Evolutionary conservation across 64 coral and sea anemone species (phyloP).

Genomic region (Trachythela sp.): DNA sequence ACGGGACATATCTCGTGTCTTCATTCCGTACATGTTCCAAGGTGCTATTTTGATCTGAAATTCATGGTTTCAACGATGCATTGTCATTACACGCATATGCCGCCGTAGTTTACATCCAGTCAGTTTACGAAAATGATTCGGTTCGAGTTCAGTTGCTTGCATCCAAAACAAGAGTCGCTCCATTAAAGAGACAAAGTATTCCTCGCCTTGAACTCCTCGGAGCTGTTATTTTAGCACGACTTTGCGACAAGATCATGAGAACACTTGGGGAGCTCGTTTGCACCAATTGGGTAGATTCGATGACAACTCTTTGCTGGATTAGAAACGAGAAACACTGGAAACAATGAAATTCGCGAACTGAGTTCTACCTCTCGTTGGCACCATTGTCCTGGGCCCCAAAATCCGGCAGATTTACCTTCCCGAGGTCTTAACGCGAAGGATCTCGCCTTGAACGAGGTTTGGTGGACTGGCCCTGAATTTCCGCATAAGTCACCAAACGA

Average conservation of each 20-base stretch:
- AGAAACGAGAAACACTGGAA: neutral
- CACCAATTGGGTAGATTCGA: no score
- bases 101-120: constrained; percentile 22
- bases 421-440: neutral
- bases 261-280: neutral
- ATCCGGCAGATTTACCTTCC: neutral
- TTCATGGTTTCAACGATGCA: constrained; percentile 43
- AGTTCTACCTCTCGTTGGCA: neutral
- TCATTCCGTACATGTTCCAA: no score
- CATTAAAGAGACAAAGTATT: no score
- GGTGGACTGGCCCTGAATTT: neutral
- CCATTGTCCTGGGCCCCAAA: neutral
- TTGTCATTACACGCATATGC: constrained; percentile 27
- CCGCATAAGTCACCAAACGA: neutral
- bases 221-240: neutral
- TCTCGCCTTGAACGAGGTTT: neutral
- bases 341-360: neutral
- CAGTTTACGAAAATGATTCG: neutral
- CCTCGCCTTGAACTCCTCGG: constrained; percentile 15
- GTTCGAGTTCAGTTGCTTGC: neutral
- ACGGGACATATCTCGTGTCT: neutral
- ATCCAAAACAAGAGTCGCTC: neutral
- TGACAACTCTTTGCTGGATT: neutral
- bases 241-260: neutral
- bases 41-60: constrained; percentile 5